phyloP scores from a whole-genome alignment of 2,797 vertebrate genomes.

The Enoplosus armatus region DNA sequence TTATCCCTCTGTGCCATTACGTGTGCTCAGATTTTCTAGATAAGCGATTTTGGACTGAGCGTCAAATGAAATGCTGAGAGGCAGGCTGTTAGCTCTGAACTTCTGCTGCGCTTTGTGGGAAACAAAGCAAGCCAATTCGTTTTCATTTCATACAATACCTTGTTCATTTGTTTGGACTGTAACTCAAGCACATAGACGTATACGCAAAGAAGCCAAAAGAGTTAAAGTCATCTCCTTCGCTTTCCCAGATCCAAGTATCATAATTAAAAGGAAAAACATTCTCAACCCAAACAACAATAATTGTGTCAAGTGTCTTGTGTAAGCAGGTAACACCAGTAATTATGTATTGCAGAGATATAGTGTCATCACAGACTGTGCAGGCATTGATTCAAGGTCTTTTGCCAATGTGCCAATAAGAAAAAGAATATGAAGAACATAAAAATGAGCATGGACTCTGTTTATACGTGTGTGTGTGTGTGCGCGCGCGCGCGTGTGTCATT shows the following conservation, averaged over 20 bases:
- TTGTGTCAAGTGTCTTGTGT: slow-evolving; percentile 49
- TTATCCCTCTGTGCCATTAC: slow-evolving; percentile 79
- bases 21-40: slow-evolving; percentile 82
- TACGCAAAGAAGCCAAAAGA: not conserved
- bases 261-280: slow-evolving; percentile 47
- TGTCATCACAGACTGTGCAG: slow-evolving; percentile 46
- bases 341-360: slow-evolving; percentile 37
- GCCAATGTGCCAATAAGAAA: slow-evolving; percentile 59
- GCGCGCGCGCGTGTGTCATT: slow-evolving; percentile 66
- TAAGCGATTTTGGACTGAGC: slow-evolving; percentile 81
- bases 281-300: slow-evolving; percentile 34
- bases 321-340: slow-evolving; percentile 58
- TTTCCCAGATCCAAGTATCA: slow-evolving; percentile 12
- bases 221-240: not conserved
- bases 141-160: slow-evolving; percentile 34
- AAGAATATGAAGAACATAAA: slow-evolving; percentile 59
- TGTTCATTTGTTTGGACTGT: slow-evolving; percentile 16
- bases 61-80: slow-evolving; percentile 79
- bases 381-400: slow-evolving; percentile 73
- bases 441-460: slow-evolving; percentile 47
- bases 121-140: slow-evolving; percentile 60
- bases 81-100: slow-evolving; percentile 72
- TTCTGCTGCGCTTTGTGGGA: slow-evolving; percentile 61
- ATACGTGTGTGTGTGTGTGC: not conserved
- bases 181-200: slow-evolving; percentile 17